Conservation (phyloP, 2,113 vertebrate species). For the Rhagologus leucostigma region DNA sequence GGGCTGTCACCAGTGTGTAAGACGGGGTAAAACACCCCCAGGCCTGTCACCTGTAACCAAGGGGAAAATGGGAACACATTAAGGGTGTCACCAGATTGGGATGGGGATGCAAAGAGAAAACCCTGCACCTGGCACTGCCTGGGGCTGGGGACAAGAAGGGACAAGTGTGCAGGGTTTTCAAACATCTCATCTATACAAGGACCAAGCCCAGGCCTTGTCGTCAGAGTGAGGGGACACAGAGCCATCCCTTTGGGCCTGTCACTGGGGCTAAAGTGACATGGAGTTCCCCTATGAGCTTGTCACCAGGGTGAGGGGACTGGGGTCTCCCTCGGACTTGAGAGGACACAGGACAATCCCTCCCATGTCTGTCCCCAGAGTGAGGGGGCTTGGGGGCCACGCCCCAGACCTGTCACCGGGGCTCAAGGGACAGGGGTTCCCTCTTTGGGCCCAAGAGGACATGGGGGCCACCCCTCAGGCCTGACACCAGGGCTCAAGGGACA, state of each 20-base stretch:
- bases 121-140: neutral
- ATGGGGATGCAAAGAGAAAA: neutral
- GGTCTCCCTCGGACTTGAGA: neutral
- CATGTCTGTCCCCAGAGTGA: neutral
- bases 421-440: neutral
- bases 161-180: rapidly evolving
- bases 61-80: rapidly evolving
- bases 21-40: neutral
- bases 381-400: neutral
- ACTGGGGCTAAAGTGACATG: neutral
- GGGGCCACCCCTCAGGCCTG: too few species aligned
- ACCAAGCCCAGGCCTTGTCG: neutral
- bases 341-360: neutral
- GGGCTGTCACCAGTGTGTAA: rapidly evolving
- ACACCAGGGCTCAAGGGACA: neutral
- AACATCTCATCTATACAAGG: neutral
- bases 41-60: neutral
- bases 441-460: too few species aligned
- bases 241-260: too few species aligned
- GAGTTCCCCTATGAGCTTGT: neutral
- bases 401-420: too few species aligned
- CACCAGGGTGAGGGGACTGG: neutral
- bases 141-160: neutral
- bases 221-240: neutral
- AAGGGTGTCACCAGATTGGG: neutral